Evolutionary conservation across 2,113 vertebrate species (phyloP).

Genomic region (Dipodomys spectabilis): DNA sequence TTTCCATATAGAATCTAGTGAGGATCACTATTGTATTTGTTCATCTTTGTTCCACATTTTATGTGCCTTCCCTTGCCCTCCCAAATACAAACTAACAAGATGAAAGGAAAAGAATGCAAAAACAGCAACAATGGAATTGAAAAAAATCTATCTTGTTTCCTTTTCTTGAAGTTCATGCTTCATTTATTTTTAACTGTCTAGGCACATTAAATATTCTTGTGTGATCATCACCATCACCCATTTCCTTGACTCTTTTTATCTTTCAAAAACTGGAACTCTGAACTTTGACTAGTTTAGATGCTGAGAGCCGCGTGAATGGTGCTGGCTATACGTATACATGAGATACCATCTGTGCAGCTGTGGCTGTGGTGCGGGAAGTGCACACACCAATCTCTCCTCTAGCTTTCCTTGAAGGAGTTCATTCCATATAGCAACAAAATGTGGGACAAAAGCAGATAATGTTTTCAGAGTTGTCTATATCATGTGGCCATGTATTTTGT

Average conservation of each 20-base stretch:
- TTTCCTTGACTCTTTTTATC: background rate
- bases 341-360: accelerated
- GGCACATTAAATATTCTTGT: background rate
- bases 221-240: too few species aligned
- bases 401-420: background rate
- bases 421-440: background rate
- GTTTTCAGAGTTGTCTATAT: background rate
- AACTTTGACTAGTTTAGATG: background rate
- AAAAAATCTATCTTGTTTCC: too few species aligned
- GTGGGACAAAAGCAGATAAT: background rate
- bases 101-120: too few species aligned
- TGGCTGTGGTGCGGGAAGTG: too few species aligned
- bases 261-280: background rate
- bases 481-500: background rate
- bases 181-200: background rate
- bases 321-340: accelerated
- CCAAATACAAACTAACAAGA: too few species aligned
- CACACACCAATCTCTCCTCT: background rate
- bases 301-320: background rate
- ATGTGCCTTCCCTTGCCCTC: too few species aligned
- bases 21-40: too few species aligned
- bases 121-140: too few species aligned
- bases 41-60: too few species aligned
- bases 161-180: too few species aligned
- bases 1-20: too few species aligned